phyloP scores from a whole-genome alignment of 2,113 vertebrate genomes.

The Ciconia maguari region DNA sequence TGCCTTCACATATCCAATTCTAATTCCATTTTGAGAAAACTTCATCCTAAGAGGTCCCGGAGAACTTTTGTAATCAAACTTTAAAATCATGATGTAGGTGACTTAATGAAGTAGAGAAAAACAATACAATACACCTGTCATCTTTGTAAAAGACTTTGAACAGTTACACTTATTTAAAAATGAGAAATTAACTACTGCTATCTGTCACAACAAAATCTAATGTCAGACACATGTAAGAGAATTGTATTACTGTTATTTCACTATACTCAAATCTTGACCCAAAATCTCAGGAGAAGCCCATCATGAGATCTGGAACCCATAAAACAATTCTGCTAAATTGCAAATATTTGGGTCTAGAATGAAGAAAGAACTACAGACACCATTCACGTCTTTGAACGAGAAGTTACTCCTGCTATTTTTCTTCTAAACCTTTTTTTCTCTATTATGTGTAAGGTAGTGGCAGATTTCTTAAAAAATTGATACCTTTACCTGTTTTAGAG shows the following conservation, averaged over 20 bases:
- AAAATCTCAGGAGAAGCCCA: neutral
- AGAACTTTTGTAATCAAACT: neutral
- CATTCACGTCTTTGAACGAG: neutral
- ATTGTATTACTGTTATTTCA: neutral
- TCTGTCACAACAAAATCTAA: neutral
- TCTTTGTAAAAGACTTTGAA: neutral
- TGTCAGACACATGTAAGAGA: neutral
- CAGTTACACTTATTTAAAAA: neutral
- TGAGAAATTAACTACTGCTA: neutral
- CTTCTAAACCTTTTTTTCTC: neutral
- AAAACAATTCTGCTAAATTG: neutral
- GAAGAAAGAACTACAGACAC: neutral
- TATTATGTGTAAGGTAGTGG: neutral
- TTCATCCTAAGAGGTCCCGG: neutral
- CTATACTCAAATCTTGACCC: neutral
- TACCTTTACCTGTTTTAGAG: neutral
- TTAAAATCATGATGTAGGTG: neutral
- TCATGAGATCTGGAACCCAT: neutral
- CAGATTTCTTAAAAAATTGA: neutral
- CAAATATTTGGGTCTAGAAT: neutral
- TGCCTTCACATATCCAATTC: neutral
- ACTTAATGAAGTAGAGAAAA: neutral
- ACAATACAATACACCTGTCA: neutral
- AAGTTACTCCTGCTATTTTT: neutral
- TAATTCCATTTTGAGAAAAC: neutral